A percentile compares a stretch with the other conserved stretches of the same genome.
phyloP scores from a whole-genome alignment of 2,888 invertebrate species.

The Meandrusa payeni region DNA sequence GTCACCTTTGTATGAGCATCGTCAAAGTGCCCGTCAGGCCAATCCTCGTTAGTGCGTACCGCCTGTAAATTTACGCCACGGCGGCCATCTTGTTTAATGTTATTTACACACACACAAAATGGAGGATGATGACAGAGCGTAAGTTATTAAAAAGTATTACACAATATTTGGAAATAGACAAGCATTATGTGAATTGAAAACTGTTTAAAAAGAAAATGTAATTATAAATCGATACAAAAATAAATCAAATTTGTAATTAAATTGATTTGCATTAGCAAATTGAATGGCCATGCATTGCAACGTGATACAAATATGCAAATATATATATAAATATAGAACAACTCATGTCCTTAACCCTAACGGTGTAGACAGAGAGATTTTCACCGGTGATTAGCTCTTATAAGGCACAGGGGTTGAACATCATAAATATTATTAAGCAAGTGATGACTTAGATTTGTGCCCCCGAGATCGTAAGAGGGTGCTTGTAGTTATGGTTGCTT shows the following conservation, averaged over 20 bases:
- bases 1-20: conserved; percentile 76
- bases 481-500: too few species aligned
- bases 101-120: conserved; percentile 68
- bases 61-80: conserved; percentile 61
- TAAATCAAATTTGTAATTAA: background rate
- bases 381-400: too few species aligned
- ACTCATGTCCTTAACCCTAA: too few species aligned
- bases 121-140: conserved; percentile 36
- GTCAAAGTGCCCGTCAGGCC: conserved; percentile 70
- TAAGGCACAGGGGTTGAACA: too few species aligned
- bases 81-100: conserved; percentile 64
- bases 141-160: conserved; percentile 8
- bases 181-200: conserved; percentile 16
- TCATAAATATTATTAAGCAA: too few species aligned
- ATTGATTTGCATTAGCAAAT: conserved; percentile 5
- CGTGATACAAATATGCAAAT: too few species aligned
- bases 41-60: conserved; percentile 68
- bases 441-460: too few species aligned
- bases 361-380: too few species aligned
- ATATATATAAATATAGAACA: too few species aligned
- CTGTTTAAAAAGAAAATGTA: background rate
- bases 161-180: conserved; percentile 6
- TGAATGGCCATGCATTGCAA: conserved; percentile 25
- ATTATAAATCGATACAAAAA: background rate
- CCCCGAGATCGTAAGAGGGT: too few species aligned